A percentile compares a stretch with the other conserved stretches of the same genome.
These are phyloP conservation scores for Panthera tigris DNA, from an alignment of 2,113 vertebrate species.

Conservation along the genomic window DNA sequence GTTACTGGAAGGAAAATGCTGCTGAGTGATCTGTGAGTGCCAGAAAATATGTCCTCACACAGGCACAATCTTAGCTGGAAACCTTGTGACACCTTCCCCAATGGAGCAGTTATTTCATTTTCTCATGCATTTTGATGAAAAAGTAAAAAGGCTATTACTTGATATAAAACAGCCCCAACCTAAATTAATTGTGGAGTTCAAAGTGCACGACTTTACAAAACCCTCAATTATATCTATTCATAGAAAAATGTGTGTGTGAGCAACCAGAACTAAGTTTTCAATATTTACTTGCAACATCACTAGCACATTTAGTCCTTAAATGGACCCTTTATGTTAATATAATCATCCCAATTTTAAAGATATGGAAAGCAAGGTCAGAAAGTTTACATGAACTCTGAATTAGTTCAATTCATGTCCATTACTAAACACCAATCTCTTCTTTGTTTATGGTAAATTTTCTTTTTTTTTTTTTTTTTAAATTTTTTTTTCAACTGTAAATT, in stretches of 20 bases:
- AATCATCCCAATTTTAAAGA: not conserved
- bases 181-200: not conserved
- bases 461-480: not conserved
- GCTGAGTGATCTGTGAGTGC: not conserved
- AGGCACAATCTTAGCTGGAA: not conserved
- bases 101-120: not conserved
- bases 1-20: not conserved
- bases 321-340: not conserved
- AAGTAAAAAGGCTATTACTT: not conserved
- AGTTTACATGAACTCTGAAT: not conserved
- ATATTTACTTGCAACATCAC: not conserved
- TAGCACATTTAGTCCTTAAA: not conserved
- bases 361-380: not conserved
- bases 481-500: too few relatives aligned
- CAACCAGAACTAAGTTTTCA: not conserved
- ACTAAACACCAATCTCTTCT: not conserved
- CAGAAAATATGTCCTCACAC: not conserved
- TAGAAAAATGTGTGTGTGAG: not conserved
- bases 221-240: not conserved
- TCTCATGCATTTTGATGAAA: conserved; percentile 27
- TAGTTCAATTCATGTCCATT: not conserved
- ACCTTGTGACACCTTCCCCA: not conserved
- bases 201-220: not conserved
- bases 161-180: not conserved
- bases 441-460: not conserved